Percentiles rank a stretch among this genome's conserved stretches.
These are phyloP conservation scores for Megalopta genalis DNA, from an alignment of 1,140 invertebrate genomes.

Conservation along the genomic window DNA sequence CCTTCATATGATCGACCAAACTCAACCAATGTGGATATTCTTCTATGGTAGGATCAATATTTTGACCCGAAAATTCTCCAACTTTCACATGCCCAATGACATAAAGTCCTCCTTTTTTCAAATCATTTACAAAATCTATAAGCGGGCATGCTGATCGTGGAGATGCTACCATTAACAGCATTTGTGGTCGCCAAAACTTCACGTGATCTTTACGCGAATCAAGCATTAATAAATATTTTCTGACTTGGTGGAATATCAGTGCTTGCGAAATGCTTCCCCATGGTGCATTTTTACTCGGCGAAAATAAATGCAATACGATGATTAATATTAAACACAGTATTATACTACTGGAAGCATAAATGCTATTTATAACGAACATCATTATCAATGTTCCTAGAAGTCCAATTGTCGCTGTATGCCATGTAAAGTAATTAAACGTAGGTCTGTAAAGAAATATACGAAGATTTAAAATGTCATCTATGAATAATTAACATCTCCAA, in stretches of 20 bases:
- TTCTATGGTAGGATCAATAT: slow-evolving; percentile 86
- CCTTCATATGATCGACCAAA: slow-evolving; percentile 91
- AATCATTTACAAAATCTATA: slow-evolving; percentile 98
- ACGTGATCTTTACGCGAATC: slow-evolving; percentile 98
- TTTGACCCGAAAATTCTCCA: slow-evolving; percentile 82
- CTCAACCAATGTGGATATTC: slow-evolving; percentile 93
- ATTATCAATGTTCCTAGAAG: slow-evolving; percentile 93
- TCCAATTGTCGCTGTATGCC: slow-evolving; percentile 94
- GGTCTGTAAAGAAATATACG: slow-evolving; percentile 85
- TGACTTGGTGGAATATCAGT: slow-evolving; percentile 98
- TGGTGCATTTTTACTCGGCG: slow-evolving; percentile 88
- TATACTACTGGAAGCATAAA: slow-evolving; percentile 94
- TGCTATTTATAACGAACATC: slow-evolving; percentile 97
- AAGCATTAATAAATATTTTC: slow-evolving; percentile 97
- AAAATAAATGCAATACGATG: slow-evolving; percentile 94
- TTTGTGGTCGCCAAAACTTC: slow-evolving; percentile 99
- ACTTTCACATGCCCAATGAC: slow-evolving; percentile 95
- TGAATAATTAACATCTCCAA: not conserved
- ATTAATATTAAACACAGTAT: slow-evolving; percentile 92
- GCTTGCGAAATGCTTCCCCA: slow-evolving; percentile 99
- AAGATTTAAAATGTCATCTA: slow-evolving; percentile 23
- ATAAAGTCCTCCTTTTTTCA: slow-evolving; percentile 98
- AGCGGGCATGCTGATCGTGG: slow-evolving; percentile 94
- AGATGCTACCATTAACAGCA: slow-evolving; percentile 94
- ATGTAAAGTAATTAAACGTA: slow-evolving; percentile 97